These are phyloP conservation scores for Papilio helenus DNA, from an alignment of 1,140 invertebrate species.

Conservation along the genomic window DNA sequence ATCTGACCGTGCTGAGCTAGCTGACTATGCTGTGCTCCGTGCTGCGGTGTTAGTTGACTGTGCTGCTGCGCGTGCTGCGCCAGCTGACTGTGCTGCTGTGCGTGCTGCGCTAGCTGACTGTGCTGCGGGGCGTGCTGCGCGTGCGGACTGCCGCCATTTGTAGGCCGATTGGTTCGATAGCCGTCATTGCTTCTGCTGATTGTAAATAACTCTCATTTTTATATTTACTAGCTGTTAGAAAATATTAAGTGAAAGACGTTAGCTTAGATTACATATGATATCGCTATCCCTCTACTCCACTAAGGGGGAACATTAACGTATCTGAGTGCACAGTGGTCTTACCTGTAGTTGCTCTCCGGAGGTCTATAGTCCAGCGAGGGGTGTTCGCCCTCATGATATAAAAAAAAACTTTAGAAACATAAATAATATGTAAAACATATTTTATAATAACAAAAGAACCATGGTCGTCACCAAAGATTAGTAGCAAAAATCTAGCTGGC, in stretches of 20 bases:
- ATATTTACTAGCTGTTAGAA: too few species aligned
- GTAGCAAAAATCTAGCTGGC: too few species aligned
- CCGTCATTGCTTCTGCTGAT: conserved; percentile 54
- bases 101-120: conserved; percentile 42
- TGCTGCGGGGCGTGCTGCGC: conserved; percentile 43
- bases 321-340: conserved; percentile 19
- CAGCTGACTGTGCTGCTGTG: conserved; percentile 51
- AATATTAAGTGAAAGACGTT: too few species aligned
- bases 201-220: too few species aligned
- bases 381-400: too few species aligned
- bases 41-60: conserved; percentile 34
- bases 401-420: too few species aligned
- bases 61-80: conserved; percentile 9
- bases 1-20: conserved; percentile 39
- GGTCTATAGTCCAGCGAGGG: conserved; percentile 72
- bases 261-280: too few species aligned
- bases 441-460: too few species aligned
- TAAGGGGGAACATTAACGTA: too few species aligned
- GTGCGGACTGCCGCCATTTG: conserved; percentile 66
- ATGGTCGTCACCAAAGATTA: too few species aligned
- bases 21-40: conserved; percentile 13
- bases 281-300: too few species aligned
- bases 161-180: conserved; percentile 63
- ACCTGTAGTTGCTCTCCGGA: conserved; percentile 71
- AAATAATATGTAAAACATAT: too few species aligned